Percentiles rank a stretch among this genome's conserved stretches.
phyloP scores from a whole-genome alignment of 92 coral and sea anemone genomes.

The Heteractis magnifica region DNA sequence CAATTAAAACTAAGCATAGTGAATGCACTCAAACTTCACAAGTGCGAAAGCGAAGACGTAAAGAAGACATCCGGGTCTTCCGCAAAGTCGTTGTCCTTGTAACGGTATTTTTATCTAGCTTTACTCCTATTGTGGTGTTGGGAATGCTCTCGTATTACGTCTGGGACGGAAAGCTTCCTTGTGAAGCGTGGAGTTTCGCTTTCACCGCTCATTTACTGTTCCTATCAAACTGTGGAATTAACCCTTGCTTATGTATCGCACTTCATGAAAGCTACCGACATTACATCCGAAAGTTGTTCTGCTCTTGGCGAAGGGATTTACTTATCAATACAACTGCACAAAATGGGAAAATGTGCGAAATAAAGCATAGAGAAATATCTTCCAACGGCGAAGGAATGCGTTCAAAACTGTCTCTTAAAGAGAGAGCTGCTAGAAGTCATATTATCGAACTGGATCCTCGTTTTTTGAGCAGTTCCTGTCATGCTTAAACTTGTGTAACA shows the following conservation, averaged over 20 bases:
- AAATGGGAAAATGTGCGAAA: background rate
- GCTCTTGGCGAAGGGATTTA: background rate
- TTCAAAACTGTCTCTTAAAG: no score
- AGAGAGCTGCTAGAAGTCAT: no score
- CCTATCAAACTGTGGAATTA: conserved; percentile 26
- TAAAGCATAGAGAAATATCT: no score
- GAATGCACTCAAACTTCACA: background rate
- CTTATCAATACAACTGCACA: background rate
- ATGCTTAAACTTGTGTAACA: no score
- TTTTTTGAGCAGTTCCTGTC: no score
- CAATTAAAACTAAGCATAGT: conserved; percentile 4
- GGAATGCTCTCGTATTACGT: conserved; percentile 24
- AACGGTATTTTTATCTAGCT: conserved; percentile 20
- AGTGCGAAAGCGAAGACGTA: conserved; percentile 6
- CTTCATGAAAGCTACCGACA: conserved; percentile 15
- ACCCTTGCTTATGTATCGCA: conserved; percentile 28
- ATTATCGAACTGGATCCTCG: no score
- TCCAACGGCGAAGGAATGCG: no score
- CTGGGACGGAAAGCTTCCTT: conserved; percentile 40
- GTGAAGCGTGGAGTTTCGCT: conserved; percentile 31
- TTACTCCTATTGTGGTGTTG: conserved; percentile 21
- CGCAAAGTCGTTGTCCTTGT: conserved; percentile 31
- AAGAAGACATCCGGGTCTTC: conserved; percentile 38
- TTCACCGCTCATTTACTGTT: conserved; percentile 28
- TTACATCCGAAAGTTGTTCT: conserved; percentile 2